A percentile compares a stretch with the other conserved stretches of the same genome.
These are phyloP conservation scores for Sarcophaga variegata DNA, from an alignment of 2,888 invertebrate species.

Conservation along the genomic window DNA sequence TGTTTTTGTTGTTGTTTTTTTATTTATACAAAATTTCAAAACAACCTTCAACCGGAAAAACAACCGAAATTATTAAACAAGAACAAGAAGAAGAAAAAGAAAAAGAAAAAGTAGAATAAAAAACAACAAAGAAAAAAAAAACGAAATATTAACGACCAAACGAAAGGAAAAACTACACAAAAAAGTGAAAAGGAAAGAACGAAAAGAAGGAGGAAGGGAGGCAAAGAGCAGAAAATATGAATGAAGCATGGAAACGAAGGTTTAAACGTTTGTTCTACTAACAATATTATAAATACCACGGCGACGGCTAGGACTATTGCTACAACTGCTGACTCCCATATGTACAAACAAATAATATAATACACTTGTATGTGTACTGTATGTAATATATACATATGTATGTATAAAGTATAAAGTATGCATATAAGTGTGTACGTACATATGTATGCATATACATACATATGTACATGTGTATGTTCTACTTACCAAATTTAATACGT, in stretches of 20 bases:
- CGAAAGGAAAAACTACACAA: neutral
- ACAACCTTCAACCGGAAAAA: constrained; percentile 61
- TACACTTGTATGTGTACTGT: neutral
- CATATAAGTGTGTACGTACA: neutral
- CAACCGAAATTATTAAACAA: constrained; percentile 17
- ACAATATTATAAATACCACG: neutral
- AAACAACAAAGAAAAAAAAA: neutral
- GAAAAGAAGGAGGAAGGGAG: neutral
- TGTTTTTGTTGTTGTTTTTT: neutral
- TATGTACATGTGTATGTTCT: constrained; percentile 20
- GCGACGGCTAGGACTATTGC: too few species aligned
- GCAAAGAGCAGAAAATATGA: neutral
- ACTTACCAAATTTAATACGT: constrained; percentile 91
- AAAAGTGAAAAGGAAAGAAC: neutral
- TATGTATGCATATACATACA: neutral
- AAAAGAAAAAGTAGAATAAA: constrained; percentile 31
- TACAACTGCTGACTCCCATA: neutral
- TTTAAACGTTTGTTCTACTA: neutral
- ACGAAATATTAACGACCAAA: constrained; percentile 5
- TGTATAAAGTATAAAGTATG: too few species aligned
- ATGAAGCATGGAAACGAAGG: neutral
- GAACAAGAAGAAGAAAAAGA: constrained; percentile 17
- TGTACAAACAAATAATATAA: neutral
- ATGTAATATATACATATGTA: neutral
- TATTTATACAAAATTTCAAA: neutral